Conservation (phyloP, 2,888 invertebrate species). For the Diplazon laetatorius region DNA sequence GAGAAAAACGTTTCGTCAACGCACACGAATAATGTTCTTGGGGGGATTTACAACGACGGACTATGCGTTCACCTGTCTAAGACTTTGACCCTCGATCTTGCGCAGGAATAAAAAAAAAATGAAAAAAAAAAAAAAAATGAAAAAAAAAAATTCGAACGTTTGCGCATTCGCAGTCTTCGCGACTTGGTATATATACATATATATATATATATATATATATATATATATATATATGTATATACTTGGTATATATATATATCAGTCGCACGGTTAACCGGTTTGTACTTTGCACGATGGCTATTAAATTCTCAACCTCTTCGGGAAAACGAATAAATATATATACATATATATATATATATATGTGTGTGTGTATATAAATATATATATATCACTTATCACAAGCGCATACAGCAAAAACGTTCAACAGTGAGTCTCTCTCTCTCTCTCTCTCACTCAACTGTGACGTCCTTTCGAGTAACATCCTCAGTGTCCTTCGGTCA, state of each 20-base stretch:
- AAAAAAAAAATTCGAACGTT: slow-evolving; percentile 35
- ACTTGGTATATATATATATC: too few species aligned
- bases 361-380: slow-evolving; percentile 40
- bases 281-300: slow-evolving; percentile 50
- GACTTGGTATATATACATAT: too few species aligned
- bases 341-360: slow-evolving; percentile 17
- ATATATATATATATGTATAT: too few species aligned
- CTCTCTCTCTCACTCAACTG: neutral
- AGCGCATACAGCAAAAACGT: neutral
- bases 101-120: too few species aligned
- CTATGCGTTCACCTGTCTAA: slow-evolving; percentile 16
- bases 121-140: too few species aligned
- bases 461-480: slow-evolving; percentile 22
- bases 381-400: neutral
- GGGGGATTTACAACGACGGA: neutral
- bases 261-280: slow-evolving; percentile 54
- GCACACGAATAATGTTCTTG: too few species aligned
- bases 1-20: too few species aligned
- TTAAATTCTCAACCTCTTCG: slow-evolving; percentile 51
- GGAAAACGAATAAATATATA: slow-evolving; percentile 33
- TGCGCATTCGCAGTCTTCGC: slow-evolving; percentile 21
- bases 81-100: slow-evolving; percentile 60
- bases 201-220: too few species aligned
- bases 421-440: too few species aligned
- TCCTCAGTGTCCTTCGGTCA: slow-evolving; percentile 30